phyloP scores from a whole-genome alignment of 2,113 vertebrate species.

The Bucco capensis region DNA sequence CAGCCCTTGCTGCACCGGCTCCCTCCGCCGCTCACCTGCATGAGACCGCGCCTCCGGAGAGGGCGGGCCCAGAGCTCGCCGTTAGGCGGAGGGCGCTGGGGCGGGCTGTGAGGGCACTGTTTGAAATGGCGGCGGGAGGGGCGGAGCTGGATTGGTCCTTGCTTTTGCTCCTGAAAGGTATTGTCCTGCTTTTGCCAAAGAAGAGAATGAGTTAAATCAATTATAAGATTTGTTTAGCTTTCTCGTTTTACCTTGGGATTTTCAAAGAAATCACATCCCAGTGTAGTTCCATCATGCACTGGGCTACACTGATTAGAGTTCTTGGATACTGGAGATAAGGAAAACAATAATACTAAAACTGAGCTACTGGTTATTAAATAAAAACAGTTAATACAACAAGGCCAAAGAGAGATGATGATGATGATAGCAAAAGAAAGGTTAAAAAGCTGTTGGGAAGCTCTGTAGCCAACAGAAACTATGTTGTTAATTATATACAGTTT shows the following conservation, averaged over 20 bases:
- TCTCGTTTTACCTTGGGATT: not conserved
- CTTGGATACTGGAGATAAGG: constrained; percentile 1
- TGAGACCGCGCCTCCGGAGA: not conserved
- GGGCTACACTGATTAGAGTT: constrained; percentile 15
- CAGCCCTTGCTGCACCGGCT: rapidly evolving
- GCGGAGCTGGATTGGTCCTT: rapidly evolving
- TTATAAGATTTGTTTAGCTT: not conserved
- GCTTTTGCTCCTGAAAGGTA: not conserved
- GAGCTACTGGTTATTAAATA: constrained; percentile 18
- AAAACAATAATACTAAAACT: constrained; percentile 4
- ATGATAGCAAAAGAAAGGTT: not conserved
- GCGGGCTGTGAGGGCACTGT: not conserved
- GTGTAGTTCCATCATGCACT: not conserved
- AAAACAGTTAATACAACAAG: not conserved
- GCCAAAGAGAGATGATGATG: not conserved
- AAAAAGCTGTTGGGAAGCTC: not conserved
- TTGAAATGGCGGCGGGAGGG: not conserved
- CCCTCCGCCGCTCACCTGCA: not conserved
- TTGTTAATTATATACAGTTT: not conserved
- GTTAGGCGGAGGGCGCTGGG: too few relatives aligned
- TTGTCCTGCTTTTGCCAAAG: not conserved
- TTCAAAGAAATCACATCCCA: not conserved
- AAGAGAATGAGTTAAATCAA: not conserved
- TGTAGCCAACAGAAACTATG: not conserved
- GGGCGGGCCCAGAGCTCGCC: not conserved